These are phyloP conservation scores for Amyelois transitella DNA, from an alignment of 1,140 invertebrate genomes.

Conservation along the genomic window DNA sequence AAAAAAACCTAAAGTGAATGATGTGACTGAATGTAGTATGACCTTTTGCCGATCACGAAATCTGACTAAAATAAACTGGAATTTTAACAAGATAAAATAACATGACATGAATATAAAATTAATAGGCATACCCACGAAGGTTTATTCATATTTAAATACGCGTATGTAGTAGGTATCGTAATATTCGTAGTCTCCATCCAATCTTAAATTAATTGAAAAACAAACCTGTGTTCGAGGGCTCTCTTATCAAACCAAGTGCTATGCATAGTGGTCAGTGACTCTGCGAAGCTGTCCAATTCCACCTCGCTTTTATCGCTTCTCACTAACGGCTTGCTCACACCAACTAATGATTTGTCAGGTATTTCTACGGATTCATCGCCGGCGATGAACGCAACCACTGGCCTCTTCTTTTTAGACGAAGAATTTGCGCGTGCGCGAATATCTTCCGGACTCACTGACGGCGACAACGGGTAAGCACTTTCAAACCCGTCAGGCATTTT, in stretches of 20 bases:
- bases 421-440: constrained; percentile 74
- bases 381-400: constrained; percentile 45
- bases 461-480: constrained; percentile 67
- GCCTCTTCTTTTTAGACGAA: constrained; percentile 52
- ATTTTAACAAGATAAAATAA: too few relatives aligned
- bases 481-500: constrained; percentile 70
- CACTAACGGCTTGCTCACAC: constrained; percentile 51
- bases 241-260: constrained; percentile 76
- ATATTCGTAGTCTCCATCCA: too few relatives aligned
- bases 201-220: background rate
- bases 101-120: too few relatives aligned
- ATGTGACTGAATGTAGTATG: too few relatives aligned
- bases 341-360: constrained; percentile 57
- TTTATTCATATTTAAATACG: too few relatives aligned
- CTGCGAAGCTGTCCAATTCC: constrained; percentile 77
- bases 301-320: constrained; percentile 71
- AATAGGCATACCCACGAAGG: too few relatives aligned
- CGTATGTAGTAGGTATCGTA: too few relatives aligned
- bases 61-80: too few relatives aligned
- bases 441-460: constrained; percentile 63
- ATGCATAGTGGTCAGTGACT: constrained; percentile 65
- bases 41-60: too few relatives aligned
- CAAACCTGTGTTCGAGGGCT: constrained; percentile 77
- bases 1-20: too few relatives aligned
- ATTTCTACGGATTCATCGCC: constrained; percentile 57